Percentiles rank a stretch among this genome's conserved stretches.
These are phyloP conservation scores for Mystacides longicornis DNA, from an alignment of 2,888 invertebrate species.

Conservation along the genomic window DNA sequence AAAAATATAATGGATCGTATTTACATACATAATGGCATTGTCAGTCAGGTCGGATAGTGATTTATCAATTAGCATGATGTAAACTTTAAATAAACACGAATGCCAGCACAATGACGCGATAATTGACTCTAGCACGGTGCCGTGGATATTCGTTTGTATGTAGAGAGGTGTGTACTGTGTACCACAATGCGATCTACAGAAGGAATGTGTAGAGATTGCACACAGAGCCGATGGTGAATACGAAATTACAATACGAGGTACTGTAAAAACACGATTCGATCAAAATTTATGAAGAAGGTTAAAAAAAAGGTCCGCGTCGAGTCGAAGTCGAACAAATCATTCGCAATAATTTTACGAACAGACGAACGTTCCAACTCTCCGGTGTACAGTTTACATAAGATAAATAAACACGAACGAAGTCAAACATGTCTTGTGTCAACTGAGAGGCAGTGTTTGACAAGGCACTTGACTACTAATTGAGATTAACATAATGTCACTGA, in stretches of 20 bases:
- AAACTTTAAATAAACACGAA: not conserved
- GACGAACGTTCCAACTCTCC: not conserved
- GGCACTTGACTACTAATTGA: slow-evolving; percentile 1
- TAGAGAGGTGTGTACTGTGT: too few relatives aligned
- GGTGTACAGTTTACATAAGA: not conserved
- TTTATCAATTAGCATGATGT: slow-evolving; percentile 2
- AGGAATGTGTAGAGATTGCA: too few relatives aligned
- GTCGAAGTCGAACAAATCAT: not conserved
- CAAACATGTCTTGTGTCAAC: not conserved
- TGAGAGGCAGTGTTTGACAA: not conserved
- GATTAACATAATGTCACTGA: not conserved
- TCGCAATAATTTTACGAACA: too few relatives aligned
- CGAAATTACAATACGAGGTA: not conserved
- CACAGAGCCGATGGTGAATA: not conserved
- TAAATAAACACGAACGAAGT: not conserved
- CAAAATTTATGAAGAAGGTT: too few relatives aligned
- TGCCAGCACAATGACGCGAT: not conserved
- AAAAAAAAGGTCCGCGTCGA: too few relatives aligned
- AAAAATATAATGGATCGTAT: not conserved
- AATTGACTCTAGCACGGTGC: not conserved
- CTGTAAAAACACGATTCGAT: too few relatives aligned
- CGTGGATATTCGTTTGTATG: too few relatives aligned
- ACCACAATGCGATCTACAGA: too few relatives aligned
- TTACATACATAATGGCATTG: not conserved
- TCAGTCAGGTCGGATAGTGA: not conserved